phyloP scores from a whole-genome alignment of 2,113 vertebrate species.

The Otis tarda region DNA sequence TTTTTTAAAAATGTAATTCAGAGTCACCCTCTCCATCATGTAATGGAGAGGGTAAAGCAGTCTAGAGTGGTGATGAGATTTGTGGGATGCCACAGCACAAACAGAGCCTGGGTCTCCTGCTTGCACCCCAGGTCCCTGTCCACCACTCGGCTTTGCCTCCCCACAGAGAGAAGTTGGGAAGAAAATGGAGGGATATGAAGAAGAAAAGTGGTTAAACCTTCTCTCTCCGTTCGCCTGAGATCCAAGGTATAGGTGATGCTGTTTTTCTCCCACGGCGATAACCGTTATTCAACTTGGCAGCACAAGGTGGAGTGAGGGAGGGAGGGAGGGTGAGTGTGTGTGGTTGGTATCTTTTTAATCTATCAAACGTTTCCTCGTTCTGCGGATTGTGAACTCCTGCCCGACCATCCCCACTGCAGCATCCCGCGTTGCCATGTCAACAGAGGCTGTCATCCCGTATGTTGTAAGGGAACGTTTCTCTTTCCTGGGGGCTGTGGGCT shows the following conservation, averaged over 20 bases:
- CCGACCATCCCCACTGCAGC: neutral
- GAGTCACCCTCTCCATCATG: neutral
- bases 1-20: neutral
- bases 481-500: neutral
- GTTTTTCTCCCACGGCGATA: neutral
- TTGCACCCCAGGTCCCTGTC: neutral
- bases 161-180: neutral
- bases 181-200: neutral
- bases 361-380: neutral
- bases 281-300: conserved; percentile 48
- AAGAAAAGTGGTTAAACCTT: neutral
- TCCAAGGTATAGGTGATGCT: neutral
- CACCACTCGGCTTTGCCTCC: fast-evolving
- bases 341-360: neutral
- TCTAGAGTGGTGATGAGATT: neutral
- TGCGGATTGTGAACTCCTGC: neutral
- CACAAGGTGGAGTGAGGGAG: conserved; percentile 55
- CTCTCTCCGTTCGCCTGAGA: neutral
- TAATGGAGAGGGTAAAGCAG: neutral
- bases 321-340: neutral
- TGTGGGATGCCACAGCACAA: fast-evolving
- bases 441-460: neutral
- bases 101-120: neutral
- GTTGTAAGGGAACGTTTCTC: neutral
- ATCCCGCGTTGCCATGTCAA: conserved; percentile 57